Percentiles rank a stretch among this genome's conserved stretches.
Evolutionary conservation across 2,113 vertebrate genomes (phyloP).

Genomic region (Panthera tigris): DNA sequence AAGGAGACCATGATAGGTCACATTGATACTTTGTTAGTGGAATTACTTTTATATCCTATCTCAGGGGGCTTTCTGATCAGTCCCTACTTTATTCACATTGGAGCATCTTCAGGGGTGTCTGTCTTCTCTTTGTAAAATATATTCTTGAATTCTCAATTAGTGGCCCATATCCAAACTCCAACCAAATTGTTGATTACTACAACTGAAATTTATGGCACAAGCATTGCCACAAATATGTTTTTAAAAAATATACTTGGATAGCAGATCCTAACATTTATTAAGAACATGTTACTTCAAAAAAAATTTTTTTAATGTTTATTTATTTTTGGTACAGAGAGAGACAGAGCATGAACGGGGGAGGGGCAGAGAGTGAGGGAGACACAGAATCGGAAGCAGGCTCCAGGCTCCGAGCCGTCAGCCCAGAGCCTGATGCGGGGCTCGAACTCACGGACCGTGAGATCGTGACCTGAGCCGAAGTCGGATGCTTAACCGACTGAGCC

Average conservation of each 20-base stretch:
- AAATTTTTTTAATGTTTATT: too few relatives aligned
- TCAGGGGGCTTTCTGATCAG: neutral
- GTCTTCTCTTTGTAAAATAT: neutral
- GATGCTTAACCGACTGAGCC: too few relatives aligned
- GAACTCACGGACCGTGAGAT: too few relatives aligned
- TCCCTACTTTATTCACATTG: neutral
- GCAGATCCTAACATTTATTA: slow-evolving; percentile 8
- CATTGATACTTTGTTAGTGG: neutral
- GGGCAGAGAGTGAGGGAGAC: too few relatives aligned
- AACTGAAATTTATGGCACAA: neutral
- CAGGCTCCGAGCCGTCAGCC: too few relatives aligned
- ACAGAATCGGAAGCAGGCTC: too few relatives aligned
- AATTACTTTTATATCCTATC: neutral
- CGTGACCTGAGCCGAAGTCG: too few relatives aligned
- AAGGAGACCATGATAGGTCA: neutral
- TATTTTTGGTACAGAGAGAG: too few relatives aligned
- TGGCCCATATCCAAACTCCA: neutral
- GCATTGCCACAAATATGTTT: neutral
- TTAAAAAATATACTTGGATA: neutral
- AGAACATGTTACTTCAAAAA: neutral
- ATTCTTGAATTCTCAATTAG: slow-evolving; percentile 27
- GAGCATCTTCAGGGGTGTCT: neutral
- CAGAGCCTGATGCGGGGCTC: too few relatives aligned
- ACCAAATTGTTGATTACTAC: neutral
- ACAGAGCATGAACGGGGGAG: too few relatives aligned